Evolutionary conservation across 2,888 invertebrate species (phyloP).

Genomic region (Ormyrus thymus): DNA sequence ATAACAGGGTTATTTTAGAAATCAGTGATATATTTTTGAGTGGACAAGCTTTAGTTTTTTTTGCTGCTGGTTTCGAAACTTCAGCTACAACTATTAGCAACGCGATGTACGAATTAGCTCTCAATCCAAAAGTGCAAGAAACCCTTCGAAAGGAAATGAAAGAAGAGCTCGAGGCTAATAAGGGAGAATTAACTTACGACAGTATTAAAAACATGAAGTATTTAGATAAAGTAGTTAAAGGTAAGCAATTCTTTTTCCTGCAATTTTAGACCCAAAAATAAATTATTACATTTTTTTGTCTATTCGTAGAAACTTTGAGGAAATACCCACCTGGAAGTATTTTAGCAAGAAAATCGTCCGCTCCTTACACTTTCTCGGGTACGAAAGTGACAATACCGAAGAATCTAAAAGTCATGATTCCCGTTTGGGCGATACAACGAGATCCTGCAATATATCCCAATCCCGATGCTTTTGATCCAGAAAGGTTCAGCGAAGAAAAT

Average conservation of each 20-base stretch:
- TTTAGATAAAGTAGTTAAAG: conserved; percentile 71
- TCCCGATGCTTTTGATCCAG: conserved; percentile 62
- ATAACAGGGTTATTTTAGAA: conserved; percentile 57
- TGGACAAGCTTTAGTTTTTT: conserved; percentile 75
- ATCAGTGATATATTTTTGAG: conserved; percentile 69
- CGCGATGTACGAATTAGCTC: conserved; percentile 72
- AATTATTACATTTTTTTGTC: no score
- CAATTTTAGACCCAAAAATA: no score
- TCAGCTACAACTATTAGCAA: conserved; percentile 74
- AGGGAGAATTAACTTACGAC: conserved; percentile 72
- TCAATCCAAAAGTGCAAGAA: conserved; percentile 71
- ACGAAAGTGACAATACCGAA: conserved; percentile 62
- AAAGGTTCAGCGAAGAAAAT: conserved; percentile 61
- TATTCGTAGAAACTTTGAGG: conserved; percentile 73
- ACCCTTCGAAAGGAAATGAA: conserved; percentile 71
- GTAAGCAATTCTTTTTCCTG: conserved; percentile 56
- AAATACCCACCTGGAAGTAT: conserved; percentile 72
- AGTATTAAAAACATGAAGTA: conserved; percentile 73
- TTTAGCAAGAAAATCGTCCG: conserved; percentile 67
- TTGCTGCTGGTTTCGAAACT: conserved; percentile 76
- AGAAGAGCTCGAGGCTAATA: conserved; percentile 62
- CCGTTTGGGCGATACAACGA: conserved; percentile 57
- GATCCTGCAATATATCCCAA: conserved; percentile 59
- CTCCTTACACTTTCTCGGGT: conserved; percentile 62
- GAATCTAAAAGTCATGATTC: conserved; percentile 43